A percentile compares a stretch with the other conserved stretches of the same genome.
Evolutionary conservation across 2,797 vertebrate genomes (phyloP).

Genomic region (Sebastes cheni): DNA sequence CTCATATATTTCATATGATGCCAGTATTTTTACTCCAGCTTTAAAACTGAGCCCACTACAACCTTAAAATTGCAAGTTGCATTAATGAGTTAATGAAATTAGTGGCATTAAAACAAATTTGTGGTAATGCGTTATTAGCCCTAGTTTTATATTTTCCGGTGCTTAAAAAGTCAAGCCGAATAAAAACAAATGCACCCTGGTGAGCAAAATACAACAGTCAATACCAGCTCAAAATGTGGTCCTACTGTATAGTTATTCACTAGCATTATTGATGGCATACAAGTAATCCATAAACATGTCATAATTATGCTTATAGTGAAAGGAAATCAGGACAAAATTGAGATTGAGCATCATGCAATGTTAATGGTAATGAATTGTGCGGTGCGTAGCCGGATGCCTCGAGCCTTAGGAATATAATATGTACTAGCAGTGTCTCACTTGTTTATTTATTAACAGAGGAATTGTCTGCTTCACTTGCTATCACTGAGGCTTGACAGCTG

Average conservation of each 20-base stretch:
- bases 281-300: conserved; percentile 47
- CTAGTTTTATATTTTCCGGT: neutral
- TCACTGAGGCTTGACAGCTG: conserved; percentile 83
- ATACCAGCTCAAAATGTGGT: neutral
- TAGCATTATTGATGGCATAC: conserved; percentile 31
- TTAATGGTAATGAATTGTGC: conserved; percentile 79
- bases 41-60: too few species aligned
- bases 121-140: too few species aligned
- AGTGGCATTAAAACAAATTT: too few species aligned
- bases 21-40: too few species aligned
- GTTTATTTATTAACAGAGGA: conserved; percentile 85
- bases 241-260: conserved; percentile 5
- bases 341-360: conserved; percentile 67
- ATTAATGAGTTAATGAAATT: too few species aligned
- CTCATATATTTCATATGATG: too few species aligned
- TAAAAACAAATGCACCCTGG: neutral
- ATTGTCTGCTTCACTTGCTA: conserved; percentile 81
- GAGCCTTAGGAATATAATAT: conserved; percentile 63
- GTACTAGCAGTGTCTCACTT: conserved; percentile 70
- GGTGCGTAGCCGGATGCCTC: conserved; percentile 27
- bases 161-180: neutral
- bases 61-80: too few species aligned
- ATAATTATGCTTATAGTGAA: conserved; percentile 47
- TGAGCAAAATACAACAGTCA: conserved; percentile 12
- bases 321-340: conserved; percentile 55